Evolutionary conservation across 2,888 invertebrate species (phyloP).

Genomic region (Leistus spinibarbis): DNA sequence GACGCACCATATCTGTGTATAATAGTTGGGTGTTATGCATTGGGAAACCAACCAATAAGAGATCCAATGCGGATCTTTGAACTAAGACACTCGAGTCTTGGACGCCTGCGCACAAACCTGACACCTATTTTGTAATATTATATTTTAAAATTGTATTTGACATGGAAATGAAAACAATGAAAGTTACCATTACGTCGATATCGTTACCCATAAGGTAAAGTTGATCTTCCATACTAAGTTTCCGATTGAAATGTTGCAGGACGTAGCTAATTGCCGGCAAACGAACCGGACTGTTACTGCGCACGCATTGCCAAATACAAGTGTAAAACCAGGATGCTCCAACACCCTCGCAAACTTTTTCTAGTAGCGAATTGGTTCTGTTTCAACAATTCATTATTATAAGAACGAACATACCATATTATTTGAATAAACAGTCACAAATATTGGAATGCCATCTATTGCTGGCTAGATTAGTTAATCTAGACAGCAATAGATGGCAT

Average conservation of each 20-base stretch:
- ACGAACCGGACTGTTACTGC: slow-evolving; percentile 79
- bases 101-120: slow-evolving; percentile 77
- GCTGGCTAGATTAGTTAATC: no score
- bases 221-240: slow-evolving; percentile 80
- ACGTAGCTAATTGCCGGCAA: slow-evolving; percentile 83
- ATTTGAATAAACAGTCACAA: no score
- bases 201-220: slow-evolving; percentile 82
- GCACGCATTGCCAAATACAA: slow-evolving; percentile 86
- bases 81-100: slow-evolving; percentile 82
- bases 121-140: slow-evolving; percentile 60
- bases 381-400: not conserved
- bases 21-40: slow-evolving; percentile 77
- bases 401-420: not conserved
- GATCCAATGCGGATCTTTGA: slow-evolving; percentile 83
- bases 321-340: slow-evolving; percentile 82
- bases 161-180: not conserved
- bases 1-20: slow-evolving; percentile 70
- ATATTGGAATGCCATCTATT: no score
- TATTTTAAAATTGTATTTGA: slow-evolving; percentile 8
- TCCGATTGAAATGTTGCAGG: slow-evolving; percentile 78
- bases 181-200: slow-evolving; percentile 76
- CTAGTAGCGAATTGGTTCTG: slow-evolving; percentile 68
- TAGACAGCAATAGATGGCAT: no score
- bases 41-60: slow-evolving; percentile 81
- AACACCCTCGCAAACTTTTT: slow-evolving; percentile 76